Evolutionary conservation across 2,113 vertebrate genomes (phyloP), one percentile per base, ranked within the genome.

Genomic region (Salvelinus sp.): DNA sequence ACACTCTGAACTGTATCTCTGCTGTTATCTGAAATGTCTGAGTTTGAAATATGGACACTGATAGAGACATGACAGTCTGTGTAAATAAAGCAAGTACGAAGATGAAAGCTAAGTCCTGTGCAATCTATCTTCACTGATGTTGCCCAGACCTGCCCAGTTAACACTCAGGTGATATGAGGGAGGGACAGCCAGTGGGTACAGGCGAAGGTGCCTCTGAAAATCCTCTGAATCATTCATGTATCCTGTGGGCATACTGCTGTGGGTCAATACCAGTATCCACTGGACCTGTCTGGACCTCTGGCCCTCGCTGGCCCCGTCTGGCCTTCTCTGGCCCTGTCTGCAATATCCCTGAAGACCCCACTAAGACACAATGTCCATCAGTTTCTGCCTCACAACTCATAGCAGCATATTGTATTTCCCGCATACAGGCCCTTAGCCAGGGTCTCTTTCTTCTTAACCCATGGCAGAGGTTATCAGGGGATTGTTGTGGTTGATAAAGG

Each of bases 171-270:
- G 87, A 86, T 83, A 74, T 76, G 83, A 73, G 60, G 85, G 38
- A 44, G 60, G 85, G 79, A 82, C 87, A 75, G 38, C 10, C 38
- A 69, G 75, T 78, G 71, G 84, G 81, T 82, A 66, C 82, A 79
- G 83, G 70, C 30, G 1, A 73, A 80, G 74, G 88, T 48, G 70
- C 22, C 38, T 80, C 83, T 83, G 25, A 76, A 77, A 78, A 70
- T 60, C 75, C 0, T 60, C 77, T 89, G 87, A 91, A 91, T 90
- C 82, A 88, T 91, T 88, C 83, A 91, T 89, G 84, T 80, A 57
- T 81, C 76, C 68, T 12, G 78, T 72, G 77, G 79, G 71, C 76
- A 69, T 18, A 16, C n/a, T 14, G 12, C 30, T 33, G 66, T 27
- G 38, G 81, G 80, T 85, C 83, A 74, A 20, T 72, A 16, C 72